These are phyloP conservation scores for Melanotaenia nigrans DNA, from an alignment of 2,797 vertebrate species.

Conservation along the genomic window DNA sequence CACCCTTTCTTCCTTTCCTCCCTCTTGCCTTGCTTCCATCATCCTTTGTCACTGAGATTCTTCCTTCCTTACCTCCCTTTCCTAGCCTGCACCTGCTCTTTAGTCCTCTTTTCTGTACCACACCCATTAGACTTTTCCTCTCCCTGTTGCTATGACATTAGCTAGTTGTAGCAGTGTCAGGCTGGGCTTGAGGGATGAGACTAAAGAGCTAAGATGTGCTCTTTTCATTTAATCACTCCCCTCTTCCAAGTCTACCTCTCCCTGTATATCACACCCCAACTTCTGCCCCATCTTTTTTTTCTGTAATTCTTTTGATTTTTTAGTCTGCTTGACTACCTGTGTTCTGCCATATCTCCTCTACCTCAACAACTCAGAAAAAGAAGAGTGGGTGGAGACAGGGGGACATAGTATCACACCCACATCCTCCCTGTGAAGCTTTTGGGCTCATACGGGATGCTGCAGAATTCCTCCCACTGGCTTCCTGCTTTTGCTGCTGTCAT, in stretches of 20 bases:
- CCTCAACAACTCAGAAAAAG: slow-evolving; percentile 26
- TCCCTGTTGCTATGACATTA: slow-evolving; percentile 82
- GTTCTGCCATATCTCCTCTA: slow-evolving; percentile 35
- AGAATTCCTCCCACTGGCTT: slow-evolving; percentile 40
- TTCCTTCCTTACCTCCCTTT: slow-evolving; percentile 25
- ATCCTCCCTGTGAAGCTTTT: slow-evolving; percentile 40
- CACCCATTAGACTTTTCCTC: slow-evolving; percentile 74
- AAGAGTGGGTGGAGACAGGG: slow-evolving; percentile 39
- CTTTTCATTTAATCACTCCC: slow-evolving; percentile 77
- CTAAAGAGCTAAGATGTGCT: slow-evolving; percentile 78
- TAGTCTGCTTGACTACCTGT: slow-evolving; percentile 46
- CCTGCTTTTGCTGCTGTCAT: not conserved
- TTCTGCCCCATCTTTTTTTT: slow-evolving; percentile 9
- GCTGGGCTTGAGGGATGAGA: slow-evolving; percentile 74
- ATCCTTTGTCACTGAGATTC: slow-evolving; percentile 22
- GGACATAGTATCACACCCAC: slow-evolving; percentile 56
- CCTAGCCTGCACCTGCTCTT: slow-evolving; percentile 57
- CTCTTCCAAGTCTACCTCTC: slow-evolving; percentile 19
- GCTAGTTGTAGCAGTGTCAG: slow-evolving; percentile 72
- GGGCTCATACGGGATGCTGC: slow-evolving; percentile 21
- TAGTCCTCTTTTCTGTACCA: slow-evolving; percentile 55
- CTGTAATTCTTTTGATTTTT: slow-evolving; percentile 32
- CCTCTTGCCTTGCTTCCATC: slow-evolving; percentile 1
- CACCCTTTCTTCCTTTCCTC: slow-evolving; percentile 8
- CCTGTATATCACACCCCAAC: slow-evolving; percentile 41